These are phyloP conservation scores for Glandiceps talaboti DNA, from an alignment of 53 echinoderm and acorn worm genomes.

Conservation along the genomic window DNA sequence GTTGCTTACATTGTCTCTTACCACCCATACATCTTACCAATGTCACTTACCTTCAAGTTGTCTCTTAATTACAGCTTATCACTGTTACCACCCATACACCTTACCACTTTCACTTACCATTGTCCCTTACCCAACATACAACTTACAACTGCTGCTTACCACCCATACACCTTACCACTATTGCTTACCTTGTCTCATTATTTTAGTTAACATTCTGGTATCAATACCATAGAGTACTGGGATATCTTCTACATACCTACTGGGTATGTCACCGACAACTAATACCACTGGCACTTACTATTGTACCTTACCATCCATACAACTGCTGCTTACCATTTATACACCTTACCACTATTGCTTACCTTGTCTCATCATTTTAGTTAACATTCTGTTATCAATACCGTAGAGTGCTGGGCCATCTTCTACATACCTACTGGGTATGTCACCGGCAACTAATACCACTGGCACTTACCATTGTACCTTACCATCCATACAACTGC, in stretches of 20 bases:
- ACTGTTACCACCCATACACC: too few species aligned
- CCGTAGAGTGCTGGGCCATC: constrained; percentile 86
- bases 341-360: not conserved
- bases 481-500: too few species aligned
- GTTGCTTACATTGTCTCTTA: too few species aligned
- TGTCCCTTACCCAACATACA: too few species aligned
- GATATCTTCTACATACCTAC: constrained; percentile 42
- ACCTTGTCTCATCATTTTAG: constrained; percentile 94
- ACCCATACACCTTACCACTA: not conserved
- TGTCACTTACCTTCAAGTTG: not conserved
- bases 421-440: constrained; percentile 46
- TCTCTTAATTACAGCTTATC: not conserved
- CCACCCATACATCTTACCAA: too few species aligned
- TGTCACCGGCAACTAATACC: too few species aligned
- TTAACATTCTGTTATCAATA: constrained; percentile 85
- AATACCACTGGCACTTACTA: too few species aligned
- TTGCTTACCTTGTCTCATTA: constrained; percentile 67
- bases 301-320: too few species aligned
- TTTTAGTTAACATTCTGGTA: constrained; percentile 89
- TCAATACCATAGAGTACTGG: constrained; percentile 92
- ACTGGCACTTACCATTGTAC: too few species aligned
- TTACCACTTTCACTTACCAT: too few species aligned
- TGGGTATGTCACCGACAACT: too few species aligned
- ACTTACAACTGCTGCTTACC: too few species aligned
- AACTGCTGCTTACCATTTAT: not conserved